Base-by-base conservation (phyloP, 2,888 invertebrate genomes). In the Lasioglossum calceatum region DNA sequence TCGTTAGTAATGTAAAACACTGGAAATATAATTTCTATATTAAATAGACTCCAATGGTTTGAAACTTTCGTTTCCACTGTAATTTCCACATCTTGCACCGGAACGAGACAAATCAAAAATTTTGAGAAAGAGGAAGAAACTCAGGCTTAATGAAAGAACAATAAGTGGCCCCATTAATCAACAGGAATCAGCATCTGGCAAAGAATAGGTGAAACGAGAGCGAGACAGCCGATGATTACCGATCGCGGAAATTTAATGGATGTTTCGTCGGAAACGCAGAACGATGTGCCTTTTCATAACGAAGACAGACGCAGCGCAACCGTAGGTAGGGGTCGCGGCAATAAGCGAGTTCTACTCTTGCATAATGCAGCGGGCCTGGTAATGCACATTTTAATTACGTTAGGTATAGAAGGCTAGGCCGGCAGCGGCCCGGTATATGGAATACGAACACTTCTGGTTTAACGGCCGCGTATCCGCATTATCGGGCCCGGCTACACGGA, bases 311-410 rank as follows among this genome's bases (percentile, higher is more conserved):
- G 76, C 72, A 32, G 27, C 39, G 50, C 71, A 42, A 23, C n/a
- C 67, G 80, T 73, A 58, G 77, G 76, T 61, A 81, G 36, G 67
- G 36, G 16, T 19, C 79, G 12, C 64, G 67, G 61, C 67, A 27
- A 32, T 81, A 72, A 64, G 75, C 67, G 86, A 83, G 85, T 85
- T 89, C 86, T 82, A 86, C 81, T 90, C 76, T 14, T 61, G 89
- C 85, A 86, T 90, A 89, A 90, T 88, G 86, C 83, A 85, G 73
- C 76, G 86, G 82, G 77, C 84, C 84, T 87, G 87, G 86, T 92
- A 92, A 92, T 92, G 91, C 91, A 92, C 91, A 88, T 90, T 88
- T 92, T 92, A 92, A 92, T 92, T 88, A 86, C 91, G 90, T 93
- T 92, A 92, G 85, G 87, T 89, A 86, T 78, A 87, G 88, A 83